These are phyloP conservation scores for Styela plicata DNA, from an alignment of 23 tunicate species.

Conservation along the genomic window DNA sequence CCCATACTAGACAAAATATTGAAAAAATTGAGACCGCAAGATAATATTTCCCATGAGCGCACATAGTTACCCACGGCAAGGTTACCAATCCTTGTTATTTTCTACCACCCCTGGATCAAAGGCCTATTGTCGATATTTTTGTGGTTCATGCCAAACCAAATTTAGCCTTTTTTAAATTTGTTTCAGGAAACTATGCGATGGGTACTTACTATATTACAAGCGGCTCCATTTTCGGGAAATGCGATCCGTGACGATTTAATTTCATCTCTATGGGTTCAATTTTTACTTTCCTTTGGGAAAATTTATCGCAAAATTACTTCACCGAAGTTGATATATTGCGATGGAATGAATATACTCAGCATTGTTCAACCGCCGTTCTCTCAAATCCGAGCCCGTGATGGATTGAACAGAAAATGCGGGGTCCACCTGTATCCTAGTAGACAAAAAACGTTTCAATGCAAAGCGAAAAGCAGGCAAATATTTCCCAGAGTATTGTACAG, in stretches of 20 bases:
- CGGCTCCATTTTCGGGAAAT: neutral
- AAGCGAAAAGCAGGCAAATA: no score
- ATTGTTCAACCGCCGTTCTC: no score
- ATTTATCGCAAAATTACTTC: no score
- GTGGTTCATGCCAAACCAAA: neutral
- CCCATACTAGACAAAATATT: no score
- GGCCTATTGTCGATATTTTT: neutral
- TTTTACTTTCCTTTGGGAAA: neutral
- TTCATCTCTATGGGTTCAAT: neutral
- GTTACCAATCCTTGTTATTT: neutral
- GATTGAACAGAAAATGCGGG: no score
- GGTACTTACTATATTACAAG: neutral
- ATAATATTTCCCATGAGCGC: neutral
- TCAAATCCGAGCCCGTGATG: no score
- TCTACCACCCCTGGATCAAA: neutral
- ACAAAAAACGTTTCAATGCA: no score
- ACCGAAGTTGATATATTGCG: neutral
- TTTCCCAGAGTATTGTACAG: neutral
- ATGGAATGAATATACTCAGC: no score
- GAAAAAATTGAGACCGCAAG: neutral
- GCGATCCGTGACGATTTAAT: neutral
- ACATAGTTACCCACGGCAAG: neutral
- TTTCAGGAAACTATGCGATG: no score
- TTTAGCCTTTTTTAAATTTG: neutral
- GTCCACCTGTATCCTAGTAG: no score